Evolutionary conservation across 2,113 vertebrate genomes (phyloP), one percentile per base, ranked within the genome.

Genomic region (Aythya baeri): DNA sequence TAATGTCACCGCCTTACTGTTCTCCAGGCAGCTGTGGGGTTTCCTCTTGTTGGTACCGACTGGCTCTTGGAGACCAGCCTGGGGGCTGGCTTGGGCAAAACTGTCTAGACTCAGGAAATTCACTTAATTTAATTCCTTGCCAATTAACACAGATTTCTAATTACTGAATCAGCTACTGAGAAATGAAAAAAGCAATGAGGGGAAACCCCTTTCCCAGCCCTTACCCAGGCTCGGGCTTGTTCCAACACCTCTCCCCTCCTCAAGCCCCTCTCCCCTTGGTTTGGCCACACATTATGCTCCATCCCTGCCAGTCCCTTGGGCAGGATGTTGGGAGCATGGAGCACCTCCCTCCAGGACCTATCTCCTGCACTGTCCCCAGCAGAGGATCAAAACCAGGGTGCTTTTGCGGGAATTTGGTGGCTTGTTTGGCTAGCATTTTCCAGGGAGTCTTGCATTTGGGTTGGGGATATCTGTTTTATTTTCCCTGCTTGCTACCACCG

Each of bases 241-340:
- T 27, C 13, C 54, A 50, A 4, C 57, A 50, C 21, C 34, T 82
- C 20, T 76, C 8, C 10, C 14, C 11, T 3, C 23, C 21, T 0
- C 0, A 22, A 32, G 29, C 17, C 13, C 8, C 50, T 86, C 22
- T 88, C 29, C 4, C 26, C 18, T n/a, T 86, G 27, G 61, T 79
- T 59, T 66, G 41, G n/a, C 26, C 26, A 62, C 27, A 9, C 2
- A 0, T 52, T 34, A 9, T 0, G 0, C 59, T 58, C 32, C 23
- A 34, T 77, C 9, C 3, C 26, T 70, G 29, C 4, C n/a, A 34
- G 32, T 76, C 32, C 27, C 2, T 57, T 54, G 9, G 10, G 9
- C 59, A 31, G 41, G 13, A 41, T 5, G 67, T 16, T 1, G 11
- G 38, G 12, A 55, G 11, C 26, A 79, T 34, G 58, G 13, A 0